Base-by-base conservation (phyloP, 2,797 vertebrate species). In the Periophthalmus magnuspinnatus region DNA sequence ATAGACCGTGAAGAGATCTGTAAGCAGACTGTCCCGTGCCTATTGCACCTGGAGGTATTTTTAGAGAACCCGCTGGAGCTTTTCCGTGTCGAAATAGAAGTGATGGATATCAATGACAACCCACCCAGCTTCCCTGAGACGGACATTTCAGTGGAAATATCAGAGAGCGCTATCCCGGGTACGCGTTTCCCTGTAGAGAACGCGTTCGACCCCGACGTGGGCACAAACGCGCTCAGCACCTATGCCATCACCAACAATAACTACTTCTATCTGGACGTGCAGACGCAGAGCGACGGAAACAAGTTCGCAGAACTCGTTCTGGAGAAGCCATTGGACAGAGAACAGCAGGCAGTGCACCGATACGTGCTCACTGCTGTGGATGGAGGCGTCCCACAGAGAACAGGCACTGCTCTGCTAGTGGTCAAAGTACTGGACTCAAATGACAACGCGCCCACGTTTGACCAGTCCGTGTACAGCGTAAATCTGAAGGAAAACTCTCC, bases 61-160 rank as follows among this genome's bases (percentile, higher is more conserved):
- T 84, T 99, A 91, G 97, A 99, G 87, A 97, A 97, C 85, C 97
- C 97, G 0, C 85, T 99, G 17, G 97, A 99, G 92, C 96, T 99
- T 61, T 99, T 98, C 84, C 95, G 96, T 38, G 96, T 98, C 81
- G 97, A 99, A 88, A 96, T 98, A 17, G 97, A 99, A 78, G 95
- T 99, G 84, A 90, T 97, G 93, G 97, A 99, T 91, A 96, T 98
- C 81, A 99, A 99, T 79, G 97, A 99, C 93, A 98, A 98, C 76
- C 94, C 97, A 0, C 97, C 97, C 73, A 88, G 93, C 81, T 99
- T 98, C 75, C 96, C 96, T 1, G 96, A 96, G 88, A 94, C 96
- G 0, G 97, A 99, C 90, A 95, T 99, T 74, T 95, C 95, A 0
- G 96, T 99, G 91, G 97, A 99, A 90, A 98, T 98, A 88, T 97